Evolutionary conservation across 2,888 invertebrate genomes (phyloP).

Genomic region (Pollenia angustigena): DNA sequence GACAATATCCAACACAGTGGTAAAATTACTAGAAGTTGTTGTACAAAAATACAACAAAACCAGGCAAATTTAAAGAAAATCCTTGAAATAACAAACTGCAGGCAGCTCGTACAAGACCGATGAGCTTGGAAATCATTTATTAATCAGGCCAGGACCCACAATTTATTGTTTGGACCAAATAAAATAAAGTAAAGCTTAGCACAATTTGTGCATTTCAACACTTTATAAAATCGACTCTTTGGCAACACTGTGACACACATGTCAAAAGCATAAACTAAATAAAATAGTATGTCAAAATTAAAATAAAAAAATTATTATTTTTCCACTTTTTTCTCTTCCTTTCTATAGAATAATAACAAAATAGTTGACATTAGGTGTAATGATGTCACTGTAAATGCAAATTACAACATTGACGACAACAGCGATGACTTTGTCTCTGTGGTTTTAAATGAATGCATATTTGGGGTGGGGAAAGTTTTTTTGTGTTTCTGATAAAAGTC

Average conservation of each 20-base stretch:
- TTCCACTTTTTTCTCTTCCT: not conserved
- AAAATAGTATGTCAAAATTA: not conserved
- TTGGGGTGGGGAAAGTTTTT: not conserved
- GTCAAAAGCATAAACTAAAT: not conserved
- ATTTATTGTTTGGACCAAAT: no score
- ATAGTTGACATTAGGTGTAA: conserved; percentile 35
- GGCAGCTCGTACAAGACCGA: no score
- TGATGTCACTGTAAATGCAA: conserved; percentile 52
- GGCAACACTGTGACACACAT: not conserved
- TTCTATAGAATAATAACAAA: conserved; percentile 31
- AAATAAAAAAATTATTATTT: conserved; percentile 14
- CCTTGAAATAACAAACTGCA: no score
- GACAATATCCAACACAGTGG: no score
- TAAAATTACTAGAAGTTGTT: no score
- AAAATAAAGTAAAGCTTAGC: no score
- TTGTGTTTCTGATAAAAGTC: no score
- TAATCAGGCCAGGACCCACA: no score
- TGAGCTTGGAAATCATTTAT: no score
- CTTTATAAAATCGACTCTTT: not conserved
- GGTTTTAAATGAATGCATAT: not conserved
- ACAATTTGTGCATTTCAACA: no score
- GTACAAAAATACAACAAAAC: no score
- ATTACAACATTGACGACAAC: conserved; percentile 22
- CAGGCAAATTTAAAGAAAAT: no score
- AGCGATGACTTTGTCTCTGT: not conserved